Percentiles rank a stretch among this genome's conserved stretches.
These are phyloP conservation scores for Conomelus anceps DNA, from an alignment of 2,888 invertebrate genomes.

Conservation along the genomic window DNA sequence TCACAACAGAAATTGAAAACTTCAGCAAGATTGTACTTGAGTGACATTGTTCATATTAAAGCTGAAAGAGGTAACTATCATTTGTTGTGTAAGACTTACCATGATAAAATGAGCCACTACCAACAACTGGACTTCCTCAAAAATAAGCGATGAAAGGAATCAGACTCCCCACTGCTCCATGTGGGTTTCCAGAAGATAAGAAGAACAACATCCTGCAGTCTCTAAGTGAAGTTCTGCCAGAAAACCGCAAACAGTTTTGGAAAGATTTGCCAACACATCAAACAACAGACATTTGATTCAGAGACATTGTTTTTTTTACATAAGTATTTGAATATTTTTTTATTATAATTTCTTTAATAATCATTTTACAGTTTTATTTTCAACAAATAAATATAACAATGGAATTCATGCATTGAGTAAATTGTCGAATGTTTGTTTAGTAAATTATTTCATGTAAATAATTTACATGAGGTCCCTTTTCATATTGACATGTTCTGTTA, in stretches of 20 bases:
- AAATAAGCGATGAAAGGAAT: not conserved
- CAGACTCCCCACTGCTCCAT: not conserved
- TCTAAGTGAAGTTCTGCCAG: not conserved
- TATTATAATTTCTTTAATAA: too few relatives aligned
- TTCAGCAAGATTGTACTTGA: not conserved
- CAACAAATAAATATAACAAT: too few relatives aligned
- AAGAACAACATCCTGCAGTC: not conserved
- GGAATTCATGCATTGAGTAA: too few relatives aligned
- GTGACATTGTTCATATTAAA: slow-evolving; percentile 4
- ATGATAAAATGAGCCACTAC: not conserved
- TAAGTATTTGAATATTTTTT: too few relatives aligned
- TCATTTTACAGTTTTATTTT: too few relatives aligned
- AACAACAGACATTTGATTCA: too few relatives aligned
- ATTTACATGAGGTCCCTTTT: too few relatives aligned
- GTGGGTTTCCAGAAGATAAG: not conserved
- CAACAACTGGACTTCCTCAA: slow-evolving; percentile 7
- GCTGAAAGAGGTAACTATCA: not conserved
- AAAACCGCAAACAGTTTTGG: not conserved
- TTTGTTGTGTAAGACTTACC: not conserved
- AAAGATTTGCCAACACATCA: not conserved
- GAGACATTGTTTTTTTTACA: too few relatives aligned
- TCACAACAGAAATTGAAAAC: slow-evolving; percentile 8
- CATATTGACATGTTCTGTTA: too few relatives aligned
- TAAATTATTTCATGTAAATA: too few relatives aligned
- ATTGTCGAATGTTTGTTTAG: too few relatives aligned